Conservation (phyloP, 1,140 invertebrate genomes). For the Heliconius nattereri region DNA sequence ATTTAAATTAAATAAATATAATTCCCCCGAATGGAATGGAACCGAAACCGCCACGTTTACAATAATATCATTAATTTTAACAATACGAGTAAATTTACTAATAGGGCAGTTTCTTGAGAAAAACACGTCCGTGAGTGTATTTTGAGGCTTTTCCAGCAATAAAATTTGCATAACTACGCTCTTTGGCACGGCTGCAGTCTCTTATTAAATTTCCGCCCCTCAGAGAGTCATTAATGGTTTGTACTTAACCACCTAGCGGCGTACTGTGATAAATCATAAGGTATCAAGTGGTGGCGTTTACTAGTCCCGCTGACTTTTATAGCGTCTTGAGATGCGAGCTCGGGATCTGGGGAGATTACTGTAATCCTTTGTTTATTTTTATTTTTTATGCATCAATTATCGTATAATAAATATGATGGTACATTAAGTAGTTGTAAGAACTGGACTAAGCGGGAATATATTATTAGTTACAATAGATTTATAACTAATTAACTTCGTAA, state of each 20-base stretch:
- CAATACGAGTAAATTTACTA: not conserved
- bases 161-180: constrained; percentile 81
- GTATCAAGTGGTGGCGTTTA: constrained; percentile 58
- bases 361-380: constrained; percentile 68
- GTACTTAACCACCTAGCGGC: constrained; percentile 68
- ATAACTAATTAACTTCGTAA: too few species aligned
- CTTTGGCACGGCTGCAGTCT: constrained; percentile 67
- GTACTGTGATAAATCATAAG: constrained; percentile 72
- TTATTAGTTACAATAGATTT: too few species aligned
- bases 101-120: constrained; percentile 13
- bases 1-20: too few species aligned
- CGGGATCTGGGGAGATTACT: constrained; percentile 54
- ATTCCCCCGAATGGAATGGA: too few species aligned
- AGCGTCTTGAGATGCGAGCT: constrained; percentile 67
- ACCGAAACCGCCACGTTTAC: too few species aligned
- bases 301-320: constrained; percentile 67
- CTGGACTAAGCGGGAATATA: too few species aligned
- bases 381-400: constrained; percentile 40
- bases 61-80: too few species aligned
- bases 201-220: constrained; percentile 79
- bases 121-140: constrained; percentile 46
- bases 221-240: constrained; percentile 78
- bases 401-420: not conserved
- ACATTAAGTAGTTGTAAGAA: too few species aligned
- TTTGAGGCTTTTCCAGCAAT: constrained; percentile 72